Percentiles rank a stretch among this genome's conserved stretches.
phyloP scores from a whole-genome alignment of 2,888 invertebrate genomes.

The Tiliacea citrago region DNA sequence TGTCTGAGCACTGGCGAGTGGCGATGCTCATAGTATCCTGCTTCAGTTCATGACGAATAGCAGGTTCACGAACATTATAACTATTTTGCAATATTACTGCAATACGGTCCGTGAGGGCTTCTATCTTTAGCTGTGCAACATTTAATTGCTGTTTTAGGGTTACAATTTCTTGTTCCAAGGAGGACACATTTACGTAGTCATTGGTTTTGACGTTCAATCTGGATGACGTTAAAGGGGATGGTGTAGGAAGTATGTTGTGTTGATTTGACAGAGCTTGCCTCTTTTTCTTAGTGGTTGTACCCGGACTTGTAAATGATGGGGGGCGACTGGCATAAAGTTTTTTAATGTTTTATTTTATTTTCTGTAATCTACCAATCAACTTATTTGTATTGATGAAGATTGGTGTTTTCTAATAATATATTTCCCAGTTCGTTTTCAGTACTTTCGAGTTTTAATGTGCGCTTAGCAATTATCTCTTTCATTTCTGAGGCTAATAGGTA shows the following conservation, averaged over 20 bases:
- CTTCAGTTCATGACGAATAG: too few species aligned
- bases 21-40: too few species aligned
- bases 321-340: neutral
- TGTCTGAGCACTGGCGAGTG: too few species aligned
- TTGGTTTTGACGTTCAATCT: neutral
- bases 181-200: too few species aligned
- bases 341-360: neutral
- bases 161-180: too few species aligned
- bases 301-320: conserved; percentile 12
- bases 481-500: conserved; percentile 1
- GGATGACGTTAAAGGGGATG: conserved; percentile 4
- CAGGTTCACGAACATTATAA: too few species aligned
- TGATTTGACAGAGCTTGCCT: conserved; percentile 4
- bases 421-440: neutral
- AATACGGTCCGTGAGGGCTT: too few species aligned
- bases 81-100: too few species aligned
- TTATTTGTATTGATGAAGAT: neutral
- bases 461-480: neutral
- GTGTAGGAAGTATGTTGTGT: neutral
- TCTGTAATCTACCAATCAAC: too few species aligned
- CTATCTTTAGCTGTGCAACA: too few species aligned
- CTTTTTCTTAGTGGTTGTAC: conserved; percentile 12
- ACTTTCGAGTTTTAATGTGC: neutral
- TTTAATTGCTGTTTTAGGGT: too few species aligned
- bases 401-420: neutral